Conservation (phyloP, 2,113 vertebrate species). For the Desmodus rotundus region DNA sequence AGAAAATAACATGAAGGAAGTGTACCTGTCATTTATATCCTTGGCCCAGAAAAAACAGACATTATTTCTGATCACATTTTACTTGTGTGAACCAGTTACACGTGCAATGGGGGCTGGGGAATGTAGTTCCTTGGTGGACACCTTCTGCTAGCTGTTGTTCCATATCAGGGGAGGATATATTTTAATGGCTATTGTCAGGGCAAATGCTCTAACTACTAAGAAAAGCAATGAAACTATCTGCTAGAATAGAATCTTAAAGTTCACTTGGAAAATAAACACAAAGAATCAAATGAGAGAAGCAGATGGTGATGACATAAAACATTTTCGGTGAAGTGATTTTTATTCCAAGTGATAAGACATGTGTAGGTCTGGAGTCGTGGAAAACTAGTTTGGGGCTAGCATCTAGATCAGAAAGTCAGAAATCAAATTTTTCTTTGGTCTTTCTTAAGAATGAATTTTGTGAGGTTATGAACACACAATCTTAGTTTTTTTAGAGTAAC, state of each 20-base stretch:
- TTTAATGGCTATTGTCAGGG: background rate
- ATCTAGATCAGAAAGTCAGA: conserved; percentile 7
- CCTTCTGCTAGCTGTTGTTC: background rate
- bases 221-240: background rate
- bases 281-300: conserved; percentile 2
- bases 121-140: background rate
- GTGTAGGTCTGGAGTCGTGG: background rate
- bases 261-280: background rate
- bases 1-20: background rate
- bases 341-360: background rate
- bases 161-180: background rate
- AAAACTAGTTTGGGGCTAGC: background rate
- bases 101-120: background rate
- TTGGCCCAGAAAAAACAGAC: background rate
- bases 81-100: background rate
- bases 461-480: background rate
- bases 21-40: background rate
- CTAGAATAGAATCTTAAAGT: background rate
- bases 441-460: background rate
- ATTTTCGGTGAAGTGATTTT: conserved; percentile 23
- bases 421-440: background rate
- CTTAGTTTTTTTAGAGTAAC: conserved; percentile 4
- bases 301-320: background rate
- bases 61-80: background rate
- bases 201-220: background rate